Base-by-base conservation (phyloP, 2,888 invertebrate genomes). In the Phyllotreta cruciferae region DNA sequence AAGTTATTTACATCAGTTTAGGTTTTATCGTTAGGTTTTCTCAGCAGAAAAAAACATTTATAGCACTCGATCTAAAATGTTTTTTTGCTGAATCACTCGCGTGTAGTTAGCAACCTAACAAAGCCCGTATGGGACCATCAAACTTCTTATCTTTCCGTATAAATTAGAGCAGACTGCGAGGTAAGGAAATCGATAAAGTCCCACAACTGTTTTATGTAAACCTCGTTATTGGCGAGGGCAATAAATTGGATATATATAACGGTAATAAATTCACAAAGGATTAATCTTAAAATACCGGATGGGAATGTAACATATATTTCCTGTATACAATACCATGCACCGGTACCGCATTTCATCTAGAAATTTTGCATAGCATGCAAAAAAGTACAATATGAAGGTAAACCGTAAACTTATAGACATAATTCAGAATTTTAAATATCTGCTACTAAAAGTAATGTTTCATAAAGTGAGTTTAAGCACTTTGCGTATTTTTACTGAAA, bases 211-310 rank as follows among this genome's bases (percentile, higher is more conserved):
- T 49, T 50, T 39, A 57, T 39, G 41, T 50, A 50, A 57, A 57
- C 57, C 49, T 57, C 11, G 47, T 56, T 47, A 56, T 36, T 36
- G 49, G 24, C n/a, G 7, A 39, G n/a, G 49, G 2, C 34, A 50
- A 37, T 56, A 56, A 57, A 57, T 49, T 57, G 57, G 57, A 39
- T 35, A 44, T 54, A 54, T 54, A 54, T 35, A 13, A 14, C 35
- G 34, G 44, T 36, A 55, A 11, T 55, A 42, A 44, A 44, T 55
- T 55, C 44, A 35, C 55, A 55, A 55, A 55, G 55, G 44, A 35
- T 42, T 55, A 42, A 35, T 35, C 7, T 35, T 44, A 36, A 44
- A 42, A 35, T 42, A 42, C 42, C 55, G 13, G 39, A 55, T 13
- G 41, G 10, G 37, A 52, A 52, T 52, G 13, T 52, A 24, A 4